Evolutionary conservation across 2,113 vertebrate species (phyloP), one percentile per base, ranked within the genome.

Genomic region (Lophotis ruficrista): DNA sequence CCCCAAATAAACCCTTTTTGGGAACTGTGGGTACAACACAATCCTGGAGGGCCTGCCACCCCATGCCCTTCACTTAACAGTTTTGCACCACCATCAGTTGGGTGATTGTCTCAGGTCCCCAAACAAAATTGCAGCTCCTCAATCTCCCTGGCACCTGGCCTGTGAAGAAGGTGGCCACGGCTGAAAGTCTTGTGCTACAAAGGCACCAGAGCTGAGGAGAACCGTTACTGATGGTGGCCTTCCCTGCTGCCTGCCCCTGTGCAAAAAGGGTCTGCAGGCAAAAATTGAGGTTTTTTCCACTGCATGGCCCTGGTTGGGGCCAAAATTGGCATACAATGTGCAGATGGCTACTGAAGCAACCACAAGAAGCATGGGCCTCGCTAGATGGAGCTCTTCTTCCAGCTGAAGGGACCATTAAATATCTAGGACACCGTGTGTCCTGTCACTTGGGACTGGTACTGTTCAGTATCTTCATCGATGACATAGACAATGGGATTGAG

Each of bases 281-380:
- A 2, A 3, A 70, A 76, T 53, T 0, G 0, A 3, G 0, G 0
- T 0, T 6, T 25, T 79, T 79, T 35, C 31, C 9, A 38, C 10
- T 4, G 2, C 3, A 1, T 30, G 4, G 24, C 19, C 72, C 6
- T 28, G 4, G 4, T 1, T 41, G 13, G 14, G 12, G 14, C 19
- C 7, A 83, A 53, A 89, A 66, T 7, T 47, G 22, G 5, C 19
- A 9, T 20, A 51, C 2, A 3, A 5, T 24, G 9, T 7, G 15
- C 7, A 48, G 16, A 12, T 1, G 7, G 20, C 10, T 53, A 37
- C 27, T 72, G 43, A 64, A 66, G 10, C 2, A 6, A 13, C 14
- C 43, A 9, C 14, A 12, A 19, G 57, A 60, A 51, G 6, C 8
- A 20, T 2, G 3, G 18, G 3, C 9, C 25, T 45, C 33, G 35